A percentile compares a stretch with the other conserved stretches of the same genome.
phyloP scores from a whole-genome alignment of 2,888 invertebrate genomes.

The Eupithecia dodoneata region DNA sequence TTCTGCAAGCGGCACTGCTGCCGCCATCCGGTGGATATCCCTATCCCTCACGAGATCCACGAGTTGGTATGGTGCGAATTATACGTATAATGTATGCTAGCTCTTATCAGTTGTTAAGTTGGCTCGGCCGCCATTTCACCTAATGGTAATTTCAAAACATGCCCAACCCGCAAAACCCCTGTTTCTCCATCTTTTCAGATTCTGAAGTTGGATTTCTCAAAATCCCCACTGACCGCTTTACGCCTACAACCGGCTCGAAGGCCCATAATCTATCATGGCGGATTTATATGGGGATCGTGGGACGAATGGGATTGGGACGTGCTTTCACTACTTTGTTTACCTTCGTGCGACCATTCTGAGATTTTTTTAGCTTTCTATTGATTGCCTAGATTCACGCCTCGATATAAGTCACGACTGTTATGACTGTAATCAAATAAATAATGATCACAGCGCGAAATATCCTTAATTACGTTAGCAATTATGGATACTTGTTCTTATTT shows the following conservation, averaged over 20 bases:
- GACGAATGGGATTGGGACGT: conserved; percentile 45
- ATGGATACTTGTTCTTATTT: not conserved
- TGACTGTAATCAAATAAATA: no score
- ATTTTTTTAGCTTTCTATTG: not conserved
- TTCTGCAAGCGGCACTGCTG: not conserved
- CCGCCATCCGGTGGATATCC: no score
- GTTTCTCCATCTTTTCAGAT: not conserved
- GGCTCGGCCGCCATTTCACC: not conserved
- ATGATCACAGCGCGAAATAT: no score
- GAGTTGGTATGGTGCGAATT: not conserved
- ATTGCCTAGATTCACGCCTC: not conserved
- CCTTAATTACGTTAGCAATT: no score
- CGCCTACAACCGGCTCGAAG: conserved; percentile 45
- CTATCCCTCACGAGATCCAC: not conserved
- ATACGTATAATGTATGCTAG: no score
- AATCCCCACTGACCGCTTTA: conserved; percentile 43
- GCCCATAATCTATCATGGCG: conserved; percentile 44
- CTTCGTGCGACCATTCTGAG: not conserved
- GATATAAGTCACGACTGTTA: not conserved
- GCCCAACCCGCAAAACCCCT: not conserved
- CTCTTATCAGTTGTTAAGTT: no score
- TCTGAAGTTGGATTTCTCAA: not conserved
- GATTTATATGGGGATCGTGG: conserved; percentile 42
- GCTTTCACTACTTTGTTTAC: conserved; percentile 10
- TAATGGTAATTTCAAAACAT: not conserved